Evolutionary conservation across 2,797 vertebrate species (phyloP).

Genomic region (Enteromius mattozi): DNA sequence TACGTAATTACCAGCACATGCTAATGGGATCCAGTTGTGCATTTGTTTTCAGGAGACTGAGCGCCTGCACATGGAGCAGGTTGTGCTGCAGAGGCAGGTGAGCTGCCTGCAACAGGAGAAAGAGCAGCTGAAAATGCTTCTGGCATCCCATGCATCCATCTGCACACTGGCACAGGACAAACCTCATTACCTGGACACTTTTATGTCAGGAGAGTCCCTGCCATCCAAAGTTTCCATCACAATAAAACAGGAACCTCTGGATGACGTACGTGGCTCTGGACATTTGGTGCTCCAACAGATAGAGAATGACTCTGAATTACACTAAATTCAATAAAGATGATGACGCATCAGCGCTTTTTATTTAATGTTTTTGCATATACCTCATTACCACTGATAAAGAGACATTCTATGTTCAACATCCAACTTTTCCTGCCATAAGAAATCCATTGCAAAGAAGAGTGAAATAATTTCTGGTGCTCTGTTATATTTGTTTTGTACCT

Average conservation of each 20-base stretch:
- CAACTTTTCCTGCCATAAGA: constrained; percentile 7
- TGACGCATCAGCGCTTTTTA: neutral
- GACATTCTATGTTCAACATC: neutral
- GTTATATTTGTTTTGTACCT: neutral
- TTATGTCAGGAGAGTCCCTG: neutral
- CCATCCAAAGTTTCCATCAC: neutral
- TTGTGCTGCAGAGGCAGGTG: constrained; percentile 82
- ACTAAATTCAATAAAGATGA: neutral
- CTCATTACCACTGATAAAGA: neutral
- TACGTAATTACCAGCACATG: neutral
- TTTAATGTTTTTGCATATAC: neutral
- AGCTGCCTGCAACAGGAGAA: constrained; percentile 84
- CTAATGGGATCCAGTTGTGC: constrained; percentile 4
- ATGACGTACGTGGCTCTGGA: neutral
- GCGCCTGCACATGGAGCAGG: constrained; percentile 83
- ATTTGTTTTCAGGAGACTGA: constrained; percentile 77
- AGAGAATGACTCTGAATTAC: neutral
- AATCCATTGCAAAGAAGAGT: neutral
- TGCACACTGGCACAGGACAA: constrained; percentile 84
- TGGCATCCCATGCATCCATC: constrained; percentile 81
- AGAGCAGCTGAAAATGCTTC: constrained; percentile 84
- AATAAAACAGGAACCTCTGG: constrained; percentile 21
- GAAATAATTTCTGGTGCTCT: neutral
- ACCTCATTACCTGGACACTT: constrained; percentile 13
- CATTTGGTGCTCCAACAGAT: neutral